Conservation (phyloP, 2,113 vertebrate genomes). For the Mus musculus region DNA sequence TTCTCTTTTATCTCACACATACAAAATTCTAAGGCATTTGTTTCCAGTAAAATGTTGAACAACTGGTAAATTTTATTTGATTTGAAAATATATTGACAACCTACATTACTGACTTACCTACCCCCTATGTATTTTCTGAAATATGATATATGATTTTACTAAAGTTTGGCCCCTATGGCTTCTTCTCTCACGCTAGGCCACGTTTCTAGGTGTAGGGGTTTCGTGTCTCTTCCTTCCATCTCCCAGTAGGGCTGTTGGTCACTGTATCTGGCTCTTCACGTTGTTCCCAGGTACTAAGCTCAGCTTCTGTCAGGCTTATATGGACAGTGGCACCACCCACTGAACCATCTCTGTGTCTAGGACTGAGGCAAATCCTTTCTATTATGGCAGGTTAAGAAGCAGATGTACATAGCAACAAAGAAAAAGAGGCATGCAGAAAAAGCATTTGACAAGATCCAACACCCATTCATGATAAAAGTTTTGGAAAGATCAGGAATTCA, state of each 20-base stretch:
- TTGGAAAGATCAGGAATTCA: no score
- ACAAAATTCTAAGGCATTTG: background rate
- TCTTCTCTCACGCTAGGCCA: background rate
- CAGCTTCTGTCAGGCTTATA: background rate
- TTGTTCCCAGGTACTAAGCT: background rate
- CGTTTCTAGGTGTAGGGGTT: background rate
- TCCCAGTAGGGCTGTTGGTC: background rate
- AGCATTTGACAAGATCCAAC: no score
- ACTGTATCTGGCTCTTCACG: background rate
- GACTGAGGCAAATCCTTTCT: background rate
- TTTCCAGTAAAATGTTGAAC: constrained; percentile 34
- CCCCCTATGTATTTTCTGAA: constrained; percentile 13
- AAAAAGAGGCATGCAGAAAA: no score
- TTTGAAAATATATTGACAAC: constrained; percentile 30
- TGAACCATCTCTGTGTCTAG: background rate
- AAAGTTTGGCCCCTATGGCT: background rate
- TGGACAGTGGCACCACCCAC: background rate
- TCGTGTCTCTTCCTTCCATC: background rate
- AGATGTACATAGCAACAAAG: background rate
- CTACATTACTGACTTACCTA: background rate
- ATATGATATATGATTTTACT: constrained; percentile 19
- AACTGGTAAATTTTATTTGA: constrained; percentile 1
- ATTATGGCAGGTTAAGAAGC: background rate
- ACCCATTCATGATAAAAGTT: no score
- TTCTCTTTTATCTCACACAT: background rate